A percentile compares a stretch with the other conserved stretches of the same genome.
These are phyloP conservation scores for Agrotis exclamationis DNA, from an alignment of 2,888 invertebrate genomes.

Conservation along the genomic window DNA sequence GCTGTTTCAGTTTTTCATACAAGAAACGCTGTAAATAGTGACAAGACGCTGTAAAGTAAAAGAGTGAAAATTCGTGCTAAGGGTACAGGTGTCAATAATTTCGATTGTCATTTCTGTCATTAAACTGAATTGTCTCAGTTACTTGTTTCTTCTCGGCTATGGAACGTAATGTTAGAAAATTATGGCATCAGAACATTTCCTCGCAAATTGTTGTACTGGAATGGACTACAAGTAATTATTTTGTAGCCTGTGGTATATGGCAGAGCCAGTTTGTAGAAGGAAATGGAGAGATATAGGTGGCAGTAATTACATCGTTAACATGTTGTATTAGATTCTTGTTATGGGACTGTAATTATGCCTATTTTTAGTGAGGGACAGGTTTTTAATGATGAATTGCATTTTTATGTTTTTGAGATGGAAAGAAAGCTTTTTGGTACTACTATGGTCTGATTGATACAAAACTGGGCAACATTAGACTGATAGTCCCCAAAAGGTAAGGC, in stretches of 20 bases:
- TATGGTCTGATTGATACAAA: too few species aligned
- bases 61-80: too few species aligned
- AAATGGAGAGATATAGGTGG: conserved; percentile 19
- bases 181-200: conserved; percentile 18
- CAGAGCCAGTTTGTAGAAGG: conserved; percentile 12
- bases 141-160: conserved; percentile 1
- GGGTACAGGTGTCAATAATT: too few species aligned
- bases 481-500: too few species aligned
- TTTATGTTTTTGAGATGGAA: too few species aligned
- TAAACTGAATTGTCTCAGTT: not conserved
- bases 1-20: too few species aligned
- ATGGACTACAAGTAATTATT: conserved; percentile 25
- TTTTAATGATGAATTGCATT: not conserved
- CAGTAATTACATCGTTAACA: conserved; percentile 32
- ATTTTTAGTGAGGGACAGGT: not conserved
- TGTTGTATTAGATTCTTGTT: not conserved
- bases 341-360: conserved; percentile 12
- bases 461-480: too few species aligned
- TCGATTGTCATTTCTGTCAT: too few species aligned
- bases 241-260: conserved; percentile 27
- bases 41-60: too few species aligned
- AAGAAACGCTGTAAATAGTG: too few species aligned
- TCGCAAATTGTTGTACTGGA: conserved; percentile 22
- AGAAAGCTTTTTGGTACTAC: too few species aligned
- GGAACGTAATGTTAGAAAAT: conserved; percentile 6